Evolutionary conservation across 2,797 vertebrate species (phyloP).

Genomic region (Parotocinclus haroldoi): DNA sequence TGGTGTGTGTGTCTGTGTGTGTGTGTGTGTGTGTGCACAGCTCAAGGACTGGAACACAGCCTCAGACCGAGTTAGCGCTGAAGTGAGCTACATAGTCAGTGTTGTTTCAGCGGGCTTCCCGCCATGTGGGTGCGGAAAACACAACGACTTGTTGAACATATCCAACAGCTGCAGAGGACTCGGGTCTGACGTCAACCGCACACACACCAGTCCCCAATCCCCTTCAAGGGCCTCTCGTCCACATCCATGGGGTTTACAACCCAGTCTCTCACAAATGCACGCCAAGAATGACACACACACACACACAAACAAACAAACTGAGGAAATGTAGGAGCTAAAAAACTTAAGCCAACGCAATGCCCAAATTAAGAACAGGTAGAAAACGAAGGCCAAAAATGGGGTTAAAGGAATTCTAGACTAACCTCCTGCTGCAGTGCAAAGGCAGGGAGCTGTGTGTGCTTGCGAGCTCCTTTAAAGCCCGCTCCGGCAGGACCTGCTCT

Average conservation of each 20-base stretch:
- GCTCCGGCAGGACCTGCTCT: conserved; percentile 53
- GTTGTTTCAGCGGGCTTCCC: conserved; percentile 33
- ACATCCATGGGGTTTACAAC: conserved; percentile 37
- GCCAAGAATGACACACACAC: conserved; percentile 51
- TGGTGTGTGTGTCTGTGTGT: conserved; percentile 18
- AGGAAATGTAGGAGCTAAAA: too few species aligned
- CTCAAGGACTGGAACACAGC: conserved; percentile 10
- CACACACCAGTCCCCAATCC: conserved; percentile 52
- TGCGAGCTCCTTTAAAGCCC: conserved; percentile 41
- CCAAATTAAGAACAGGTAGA: not conserved
- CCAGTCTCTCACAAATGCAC: conserved; percentile 29
- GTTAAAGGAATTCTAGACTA: conserved; percentile 5
- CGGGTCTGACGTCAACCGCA: conserved; percentile 69
- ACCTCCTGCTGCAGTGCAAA: conserved; percentile 44
- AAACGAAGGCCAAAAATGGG: not conserved
- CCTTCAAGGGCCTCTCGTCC: conserved; percentile 61
- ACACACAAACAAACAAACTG: conserved; percentile 11
- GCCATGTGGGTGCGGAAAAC: conserved; percentile 36
- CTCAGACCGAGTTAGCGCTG: conserved; percentile 2
- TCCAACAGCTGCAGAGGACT: conserved; percentile 87
- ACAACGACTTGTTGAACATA: conserved; percentile 57
- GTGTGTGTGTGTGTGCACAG: conserved; percentile 7
- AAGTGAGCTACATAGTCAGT: conserved; percentile 6
- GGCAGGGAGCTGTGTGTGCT: conserved; percentile 37
- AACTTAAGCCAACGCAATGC: too few species aligned